Evolutionary conservation across 2,888 invertebrate species (phyloP), one percentile per base, ranked within the genome.

Genomic region (Corbicula japonica): DNA sequence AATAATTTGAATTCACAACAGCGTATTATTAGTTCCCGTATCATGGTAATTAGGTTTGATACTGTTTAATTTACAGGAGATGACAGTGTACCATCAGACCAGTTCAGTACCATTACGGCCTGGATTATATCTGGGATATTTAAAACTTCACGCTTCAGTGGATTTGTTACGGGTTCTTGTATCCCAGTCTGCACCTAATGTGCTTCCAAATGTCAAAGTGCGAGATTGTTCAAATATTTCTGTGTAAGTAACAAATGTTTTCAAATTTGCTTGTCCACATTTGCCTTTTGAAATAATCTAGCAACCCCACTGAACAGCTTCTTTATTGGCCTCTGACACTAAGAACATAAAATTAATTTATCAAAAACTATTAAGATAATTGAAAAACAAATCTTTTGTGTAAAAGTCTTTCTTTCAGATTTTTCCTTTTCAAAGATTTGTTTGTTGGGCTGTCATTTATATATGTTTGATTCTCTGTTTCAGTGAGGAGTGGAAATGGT

Each of bases 221-320:
- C 95, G 99, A 78, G 97, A 98, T 87, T 99, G 99, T 94, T 97
- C 98, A 0, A 98, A 99, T 92, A 97, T 99, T 0, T 98, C 98
- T 18, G 97, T 97, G 97, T 97, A 94, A 95, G 96, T 75, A 50
- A 50, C 10, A 50, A 50, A 8, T 50, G 50, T 50, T 23, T 50
- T 15, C 21, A n/a, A 50, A n/a, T n/a, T n/a, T n/a, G n/a, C n/a
- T n/a, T n/a, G n/a, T n/a, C n/a, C n/a, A n/a, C n/a, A n/a, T n/a
- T n/a, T n/a, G n/a, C n/a, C n/a, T n/a, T n/a, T n/a, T n/a, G n/a
- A n/a, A n/a, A n/a, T n/a, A n/a, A n/a, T n/a, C n/a, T n/a, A n/a
- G n/a, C n/a, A n/a, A n/a, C n/a, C n/a, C n/a, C n/a, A n/a, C n/a
- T n/a, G n/a, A n/a, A n/a, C n/a, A n/a, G n/a, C n/a, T n/a, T n/a